Evolutionary conservation across 1,140 invertebrate genomes (phyloP), one percentile per base, ranked within the genome.

Genomic region (Hesperophylax magnus): DNA sequence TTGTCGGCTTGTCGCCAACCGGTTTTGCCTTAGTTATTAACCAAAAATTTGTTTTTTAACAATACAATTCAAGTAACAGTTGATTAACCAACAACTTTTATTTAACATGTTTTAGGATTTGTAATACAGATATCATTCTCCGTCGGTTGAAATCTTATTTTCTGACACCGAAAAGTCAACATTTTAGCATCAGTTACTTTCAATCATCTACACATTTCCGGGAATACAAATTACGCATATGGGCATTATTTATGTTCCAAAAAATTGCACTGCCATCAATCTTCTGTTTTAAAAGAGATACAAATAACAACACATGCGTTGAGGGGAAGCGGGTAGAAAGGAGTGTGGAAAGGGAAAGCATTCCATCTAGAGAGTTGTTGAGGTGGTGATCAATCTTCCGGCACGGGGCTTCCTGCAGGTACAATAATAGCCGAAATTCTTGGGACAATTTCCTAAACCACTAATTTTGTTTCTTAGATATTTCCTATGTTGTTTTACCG

Each of bases 181-280:
- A 58, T 22, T 18, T 6, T 20, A 18, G 17, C 56, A 2, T 58
- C 56, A 22, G 20, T 18, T 18, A 22, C 5, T 22, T 58, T 58
- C 56, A 58, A 58, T 58, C 56, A 58, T 58, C 56, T 58, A 8
- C 56, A 22, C 56, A 58, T 58, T 58, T 58, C 20, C 56, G 4
- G n/a, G 56, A 58, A 65, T 31, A 31, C 20, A 65, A 65, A 65
- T 65, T 65, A 65, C 24, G n/a, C 24, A 22, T 65, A 65, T 17
- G 15, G 24, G 24, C 61, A 65, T 65, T 65, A 65, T 65, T 65
- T 31, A 65, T 65, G 61, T 65, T 65, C 61, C 24, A 24, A 65
- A 65, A 65, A 71, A 47, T 71, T 71, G 39, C 39, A 71, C n/a
- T 11, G 67, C 31, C 67, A 71, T 71, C 67, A 71, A 71, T 71